These are phyloP conservation scores for Micromesistius poutassou DNA, from an alignment of 2,797 vertebrate species.

Conservation along the genomic window DNA sequence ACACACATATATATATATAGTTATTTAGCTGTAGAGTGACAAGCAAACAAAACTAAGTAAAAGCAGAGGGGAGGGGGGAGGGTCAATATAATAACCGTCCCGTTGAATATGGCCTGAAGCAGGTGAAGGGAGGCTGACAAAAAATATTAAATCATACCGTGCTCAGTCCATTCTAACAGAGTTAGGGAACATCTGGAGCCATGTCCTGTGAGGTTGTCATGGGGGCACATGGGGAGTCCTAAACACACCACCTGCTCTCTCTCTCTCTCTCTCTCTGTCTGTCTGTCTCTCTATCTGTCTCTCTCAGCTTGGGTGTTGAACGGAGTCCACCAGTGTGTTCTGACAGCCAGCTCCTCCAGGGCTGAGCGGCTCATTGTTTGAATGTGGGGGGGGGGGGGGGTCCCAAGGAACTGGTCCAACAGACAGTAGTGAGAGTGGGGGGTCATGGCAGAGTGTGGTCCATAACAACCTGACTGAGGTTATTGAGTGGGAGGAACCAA, in stretches of 20 bases:
- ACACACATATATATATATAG: conserved; percentile 65
- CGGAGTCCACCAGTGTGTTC: too few species aligned
- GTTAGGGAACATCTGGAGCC: background rate
- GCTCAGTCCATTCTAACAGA: background rate
- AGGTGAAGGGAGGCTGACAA: background rate
- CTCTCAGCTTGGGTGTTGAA: background rate
- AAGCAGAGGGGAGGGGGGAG: conserved; percentile 12
- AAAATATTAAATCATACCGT: background rate
- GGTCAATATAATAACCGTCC: background rate
- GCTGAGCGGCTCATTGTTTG: too few species aligned
- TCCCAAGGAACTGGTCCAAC: background rate
- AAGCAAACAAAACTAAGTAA: conserved; percentile 67
- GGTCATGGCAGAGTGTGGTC: too few species aligned
- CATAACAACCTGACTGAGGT: too few species aligned
- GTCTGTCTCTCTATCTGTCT: too few species aligned
- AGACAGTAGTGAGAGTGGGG: background rate
- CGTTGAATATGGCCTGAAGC: background rate
- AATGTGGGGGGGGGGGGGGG: background rate
- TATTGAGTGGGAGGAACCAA: too few species aligned
- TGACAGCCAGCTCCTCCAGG: too few species aligned
- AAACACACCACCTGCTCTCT: background rate
- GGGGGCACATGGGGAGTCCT: background rate
- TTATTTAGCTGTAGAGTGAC: conserved; percentile 69
- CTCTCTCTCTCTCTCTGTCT: too few species aligned
- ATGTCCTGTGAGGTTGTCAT: too few species aligned